A percentile compares a stretch with the other conserved stretches of the same genome.
phyloP scores from a whole-genome alignment of 2,797 vertebrate genomes.

The Gymnodraco acuticeps region DNA sequence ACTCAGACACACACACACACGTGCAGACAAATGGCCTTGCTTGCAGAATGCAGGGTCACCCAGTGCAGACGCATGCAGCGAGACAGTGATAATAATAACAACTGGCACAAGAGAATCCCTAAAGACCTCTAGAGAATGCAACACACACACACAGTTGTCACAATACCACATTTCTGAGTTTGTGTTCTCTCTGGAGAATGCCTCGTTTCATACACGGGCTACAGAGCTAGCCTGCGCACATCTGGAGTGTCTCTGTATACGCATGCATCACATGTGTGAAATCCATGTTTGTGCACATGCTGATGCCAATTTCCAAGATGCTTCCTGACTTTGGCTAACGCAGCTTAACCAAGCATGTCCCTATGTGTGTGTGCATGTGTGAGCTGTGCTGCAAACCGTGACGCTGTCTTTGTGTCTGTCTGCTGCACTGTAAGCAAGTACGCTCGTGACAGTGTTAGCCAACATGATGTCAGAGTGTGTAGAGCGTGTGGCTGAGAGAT shows the following conservation, averaged over 20 bases:
- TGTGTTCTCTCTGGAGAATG: constrained; percentile 14
- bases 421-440: constrained; percentile 55
- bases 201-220: constrained; percentile 11
- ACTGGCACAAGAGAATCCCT: constrained; percentile 68
- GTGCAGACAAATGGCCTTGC: constrained; percentile 47
- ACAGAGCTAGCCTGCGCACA: constrained; percentile 14
- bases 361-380: background rate
- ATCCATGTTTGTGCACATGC: constrained; percentile 47
- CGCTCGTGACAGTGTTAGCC: constrained; percentile 58
- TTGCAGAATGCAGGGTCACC: constrained; percentile 56
- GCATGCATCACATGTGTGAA: constrained; percentile 12
- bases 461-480: constrained; percentile 52
- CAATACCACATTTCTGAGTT: constrained; percentile 26
- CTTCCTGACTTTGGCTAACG: constrained; percentile 66
- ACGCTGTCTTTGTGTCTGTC: constrained; percentile 54
- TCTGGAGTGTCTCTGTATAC: background rate
- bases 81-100: constrained; percentile 63
- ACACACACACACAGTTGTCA: constrained; percentile 10
- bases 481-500: constrained; percentile 29
- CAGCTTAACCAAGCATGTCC: constrained; percentile 65
- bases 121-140: constrained; percentile 53
- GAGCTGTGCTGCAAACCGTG: constrained; percentile 42
- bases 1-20: constrained; percentile 35
- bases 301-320: constrained; percentile 68
- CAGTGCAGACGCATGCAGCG: constrained; percentile 48